Evolutionary conservation across 2,113 vertebrate species (phyloP), one percentile per base, ranked within the genome.

Genomic region (Cebidichthys violaceus): DNA sequence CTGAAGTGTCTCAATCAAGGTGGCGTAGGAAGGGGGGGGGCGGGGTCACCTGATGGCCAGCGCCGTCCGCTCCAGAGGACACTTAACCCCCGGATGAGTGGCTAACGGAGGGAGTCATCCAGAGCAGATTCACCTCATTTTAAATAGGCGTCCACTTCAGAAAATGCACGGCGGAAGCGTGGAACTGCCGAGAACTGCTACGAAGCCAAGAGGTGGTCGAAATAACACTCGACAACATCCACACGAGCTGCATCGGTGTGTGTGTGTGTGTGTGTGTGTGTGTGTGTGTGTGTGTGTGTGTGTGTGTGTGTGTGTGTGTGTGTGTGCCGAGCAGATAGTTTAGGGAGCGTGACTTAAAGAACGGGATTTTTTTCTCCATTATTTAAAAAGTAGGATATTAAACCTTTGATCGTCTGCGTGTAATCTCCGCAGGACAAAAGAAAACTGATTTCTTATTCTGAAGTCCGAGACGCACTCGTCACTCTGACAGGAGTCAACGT

Each of bases 81-180:
- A 79, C 92, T 93, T 88, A 86, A 92, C 90, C 90, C 90, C 88
- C 67, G 86, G 81, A 87, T 77, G 83, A 92, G 90, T 88, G 71
- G 87, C 87, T 92, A 90, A 93, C 84, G 74, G 85, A 84, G 79
- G 84, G 84, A 86, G 86, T 86, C 85, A 70, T 89, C 79, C 75
- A 54, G 39, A 82, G 85, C 70, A 76, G 73, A 84, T 82, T 80
- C 79, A 79, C 67, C 70, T 77, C 79, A 86, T 67, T 88, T 86
- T 85, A 84, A 88, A 92, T 82, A 81, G 79, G 74, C 73, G 15
- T 79, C 78, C 83, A 85, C 82, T 86, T 86, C 82, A 77, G 75
- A 79, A 79, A 70, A 86, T 67, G 77, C 84, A 61, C 35, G 71
- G 78, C 72, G 54, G 43, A 39, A 81, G 61, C 27, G 6, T 57